A percentile compares a stretch with the other conserved stretches of the same genome.
Evolutionary conservation across 2,797 vertebrate species (phyloP).

Genomic region (Darevskia nairensis): DNA sequence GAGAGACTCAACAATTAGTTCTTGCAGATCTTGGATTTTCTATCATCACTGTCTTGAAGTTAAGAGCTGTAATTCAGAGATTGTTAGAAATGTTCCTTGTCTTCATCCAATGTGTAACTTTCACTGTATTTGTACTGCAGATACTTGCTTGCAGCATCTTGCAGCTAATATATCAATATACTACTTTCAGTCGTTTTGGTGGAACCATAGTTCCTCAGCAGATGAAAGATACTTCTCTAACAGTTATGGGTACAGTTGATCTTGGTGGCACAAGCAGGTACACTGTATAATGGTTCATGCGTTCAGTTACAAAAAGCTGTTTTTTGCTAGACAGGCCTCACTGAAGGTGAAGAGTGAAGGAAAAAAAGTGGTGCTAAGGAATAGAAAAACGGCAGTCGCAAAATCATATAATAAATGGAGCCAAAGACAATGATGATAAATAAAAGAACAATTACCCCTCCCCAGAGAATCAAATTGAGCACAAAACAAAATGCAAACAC

Average conservation of each 20-base stretch:
- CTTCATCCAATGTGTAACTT: background rate
- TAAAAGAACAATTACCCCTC: conserved; percentile 58
- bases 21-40: background rate
- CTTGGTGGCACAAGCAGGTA: background rate
- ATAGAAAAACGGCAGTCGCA: conserved; percentile 58
- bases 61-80: background rate
- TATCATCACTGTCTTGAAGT: background rate
- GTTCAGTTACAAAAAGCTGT: background rate
- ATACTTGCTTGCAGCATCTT: background rate
- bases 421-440: conserved; percentile 56
- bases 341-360: conserved; percentile 62
- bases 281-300: background rate
- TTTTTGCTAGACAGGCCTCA: conserved; percentile 60
- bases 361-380: conserved; percentile 58
- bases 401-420: conserved; percentile 62
- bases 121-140: background rate
- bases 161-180: background rate
- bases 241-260: conserved; percentile 5
- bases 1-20: background rate
- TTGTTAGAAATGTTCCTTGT: background rate
- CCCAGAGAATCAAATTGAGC: conserved; percentile 67
- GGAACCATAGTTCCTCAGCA: background rate
- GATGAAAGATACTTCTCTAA: background rate
- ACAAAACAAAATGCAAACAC: conserved; percentile 69
- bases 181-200: background rate